Conservation (phyloP, 2,888 invertebrate species). For the Leptogaster cylindrica region DNA sequence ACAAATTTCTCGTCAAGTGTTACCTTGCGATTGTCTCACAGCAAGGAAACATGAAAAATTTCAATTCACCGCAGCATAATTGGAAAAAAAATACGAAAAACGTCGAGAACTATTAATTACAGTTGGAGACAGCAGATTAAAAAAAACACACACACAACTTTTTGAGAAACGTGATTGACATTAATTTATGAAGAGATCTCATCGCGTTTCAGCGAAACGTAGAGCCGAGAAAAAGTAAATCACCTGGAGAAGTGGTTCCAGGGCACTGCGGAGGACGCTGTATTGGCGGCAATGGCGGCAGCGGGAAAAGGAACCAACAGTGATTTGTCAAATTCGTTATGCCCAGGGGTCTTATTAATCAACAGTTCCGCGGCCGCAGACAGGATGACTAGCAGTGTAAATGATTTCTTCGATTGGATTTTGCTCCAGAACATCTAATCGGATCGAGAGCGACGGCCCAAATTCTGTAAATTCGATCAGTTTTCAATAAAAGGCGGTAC, state of each 20-base stretch:
- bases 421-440: neutral
- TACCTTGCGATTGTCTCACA: slow-evolving; percentile 20
- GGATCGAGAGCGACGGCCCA: too few relatives aligned
- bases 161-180: slow-evolving; percentile 45
- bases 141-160: neutral
- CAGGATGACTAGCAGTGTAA: neutral
- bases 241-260: slow-evolving; percentile 32
- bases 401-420: neutral
- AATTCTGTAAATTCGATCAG: neutral
- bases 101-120: slow-evolving; percentile 32
- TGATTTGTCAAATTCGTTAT: slow-evolving; percentile 48
- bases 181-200: slow-evolving; percentile 44
- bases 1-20: slow-evolving; percentile 12
- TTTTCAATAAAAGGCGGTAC: neutral
- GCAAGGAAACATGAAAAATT: slow-evolving; percentile 32
- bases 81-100: slow-evolving; percentile 23
- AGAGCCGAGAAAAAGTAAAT: slow-evolving; percentile 41
- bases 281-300: slow-evolving; percentile 33
- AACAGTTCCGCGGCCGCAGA: slow-evolving; percentile 8
- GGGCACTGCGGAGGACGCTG: slow-evolving; percentile 4
- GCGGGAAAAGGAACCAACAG: slow-evolving; percentile 16
- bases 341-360: slow-evolving; percentile 45
- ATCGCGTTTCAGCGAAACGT: slow-evolving; percentile 24
- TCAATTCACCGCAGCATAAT: slow-evolving; percentile 8
- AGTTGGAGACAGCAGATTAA: neutral